Evolutionary conservation across 35 echinoderm and acorn worm species (phyloP).

Genomic region (Ptychodera flava): DNA sequence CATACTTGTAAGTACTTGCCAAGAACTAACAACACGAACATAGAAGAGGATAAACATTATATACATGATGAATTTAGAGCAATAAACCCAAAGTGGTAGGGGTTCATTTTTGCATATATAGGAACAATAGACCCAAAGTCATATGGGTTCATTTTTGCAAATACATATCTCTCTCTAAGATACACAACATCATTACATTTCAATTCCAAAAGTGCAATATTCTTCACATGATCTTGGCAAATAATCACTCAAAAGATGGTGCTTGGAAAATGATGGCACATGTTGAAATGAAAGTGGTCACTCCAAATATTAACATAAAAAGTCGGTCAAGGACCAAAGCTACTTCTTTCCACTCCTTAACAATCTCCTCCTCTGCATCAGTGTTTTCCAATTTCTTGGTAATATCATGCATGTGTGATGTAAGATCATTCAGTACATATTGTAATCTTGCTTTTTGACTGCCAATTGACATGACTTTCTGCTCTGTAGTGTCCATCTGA

Average conservation of each 20-base stretch:
- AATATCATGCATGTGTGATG: conserved; percentile 11
- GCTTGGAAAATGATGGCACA: conserved; percentile 47
- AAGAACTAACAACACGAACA: too few species aligned
- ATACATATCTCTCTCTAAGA: too few species aligned
- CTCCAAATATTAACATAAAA: conserved; percentile 56
- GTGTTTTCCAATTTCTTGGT: conserved; percentile 39
- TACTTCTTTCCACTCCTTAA: conserved; percentile 67
- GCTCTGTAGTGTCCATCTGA: neutral
- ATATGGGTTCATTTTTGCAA: too few species aligned
- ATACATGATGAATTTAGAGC: too few species aligned
- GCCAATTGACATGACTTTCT: neutral
- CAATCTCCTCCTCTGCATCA: conserved; percentile 41
- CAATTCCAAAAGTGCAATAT: too few species aligned
- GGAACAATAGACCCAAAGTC: too few species aligned
- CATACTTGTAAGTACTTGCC: too few species aligned
- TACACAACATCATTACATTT: too few species aligned
- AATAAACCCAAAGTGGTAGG: too few species aligned
- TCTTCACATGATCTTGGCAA: too few species aligned
- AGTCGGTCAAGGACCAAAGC: conserved; percentile 73
- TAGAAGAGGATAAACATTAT: too few species aligned
- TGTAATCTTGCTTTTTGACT: neutral
- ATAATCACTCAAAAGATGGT: conserved; percentile 19
- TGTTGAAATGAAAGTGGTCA: conserved; percentile 51
- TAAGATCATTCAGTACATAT: conserved; percentile 4
- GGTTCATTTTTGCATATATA: too few species aligned